Evolutionary conservation across 1,140 invertebrate genomes (phyloP).

Genomic region (Caerostris darwini): DNA sequence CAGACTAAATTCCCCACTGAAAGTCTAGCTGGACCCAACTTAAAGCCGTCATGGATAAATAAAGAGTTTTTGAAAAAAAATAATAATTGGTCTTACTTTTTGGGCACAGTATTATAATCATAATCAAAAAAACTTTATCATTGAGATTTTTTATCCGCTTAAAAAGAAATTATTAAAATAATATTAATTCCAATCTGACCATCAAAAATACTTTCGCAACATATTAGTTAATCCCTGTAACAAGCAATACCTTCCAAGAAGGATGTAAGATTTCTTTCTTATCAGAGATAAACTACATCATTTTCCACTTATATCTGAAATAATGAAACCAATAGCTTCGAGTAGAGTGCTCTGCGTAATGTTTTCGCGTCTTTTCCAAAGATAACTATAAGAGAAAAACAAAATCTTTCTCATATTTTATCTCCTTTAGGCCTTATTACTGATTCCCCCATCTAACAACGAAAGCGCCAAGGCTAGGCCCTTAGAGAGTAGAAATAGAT

Average conservation of each 20-base stretch:
- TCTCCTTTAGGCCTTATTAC: constrained; percentile 16
- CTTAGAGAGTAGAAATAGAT: constrained; percentile 26
- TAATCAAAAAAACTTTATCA: neutral
- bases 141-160: neutral
- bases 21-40: too few relatives aligned
- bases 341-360: neutral
- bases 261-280: neutral
- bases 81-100: too few relatives aligned
- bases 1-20: too few relatives aligned
- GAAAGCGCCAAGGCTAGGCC: neutral
- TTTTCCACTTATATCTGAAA: neutral
- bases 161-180: neutral
- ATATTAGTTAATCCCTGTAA: neutral
- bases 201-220: neutral
- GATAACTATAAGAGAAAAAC: neutral
- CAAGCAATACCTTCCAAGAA: neutral
- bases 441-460: neutral
- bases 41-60: too few relatives aligned
- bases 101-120: too few relatives aligned
- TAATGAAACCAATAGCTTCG: neutral
- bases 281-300: neutral
- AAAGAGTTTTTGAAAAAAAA: too few relatives aligned
- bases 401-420: constrained; percentile 6
- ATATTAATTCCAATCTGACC: neutral
- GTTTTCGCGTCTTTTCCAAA: neutral